phyloP scores from a whole-genome alignment of 2,888 invertebrate species.

The Metallyticus violacea region DNA sequence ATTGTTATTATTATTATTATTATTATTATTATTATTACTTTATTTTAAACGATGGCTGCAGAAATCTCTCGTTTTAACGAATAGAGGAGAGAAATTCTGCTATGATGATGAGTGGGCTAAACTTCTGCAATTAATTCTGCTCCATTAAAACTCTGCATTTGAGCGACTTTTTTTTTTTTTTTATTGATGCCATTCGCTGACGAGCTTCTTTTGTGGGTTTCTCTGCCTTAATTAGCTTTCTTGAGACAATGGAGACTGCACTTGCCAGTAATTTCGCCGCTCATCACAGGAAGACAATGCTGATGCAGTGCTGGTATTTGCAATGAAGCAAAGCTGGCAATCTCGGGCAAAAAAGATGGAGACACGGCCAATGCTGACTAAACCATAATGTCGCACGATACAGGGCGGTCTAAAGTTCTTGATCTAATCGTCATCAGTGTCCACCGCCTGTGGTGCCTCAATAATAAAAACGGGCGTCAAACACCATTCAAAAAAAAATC shows the following conservation, averaged over 20 bases:
- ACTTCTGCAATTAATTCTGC: background rate
- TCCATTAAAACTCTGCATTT: background rate
- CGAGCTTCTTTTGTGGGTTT: background rate
- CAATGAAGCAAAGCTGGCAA: too few species aligned
- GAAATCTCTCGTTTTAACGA: background rate
- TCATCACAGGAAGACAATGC: background rate
- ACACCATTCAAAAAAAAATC: too few species aligned
- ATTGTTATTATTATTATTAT: too few species aligned
- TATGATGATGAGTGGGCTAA: background rate
- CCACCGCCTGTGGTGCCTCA: too few species aligned
- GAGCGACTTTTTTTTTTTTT: background rate
- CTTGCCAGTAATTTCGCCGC: background rate
- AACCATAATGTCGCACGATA: too few species aligned
- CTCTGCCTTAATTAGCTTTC: background rate
- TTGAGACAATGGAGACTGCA: background rate
- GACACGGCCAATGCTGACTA: too few species aligned
- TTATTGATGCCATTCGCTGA: background rate
- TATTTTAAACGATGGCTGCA: too few species aligned
- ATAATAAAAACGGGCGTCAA: too few species aligned
- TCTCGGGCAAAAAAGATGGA: too few species aligned
- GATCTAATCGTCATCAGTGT: too few species aligned
- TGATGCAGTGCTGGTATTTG: background rate
- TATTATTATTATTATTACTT: too few species aligned
- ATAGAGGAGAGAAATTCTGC: background rate
- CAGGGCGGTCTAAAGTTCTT: too few species aligned